Evolutionary conservation across 2,113 vertebrate genomes (phyloP).

Genomic region (Piliocolobus tephrosceles): DNA sequence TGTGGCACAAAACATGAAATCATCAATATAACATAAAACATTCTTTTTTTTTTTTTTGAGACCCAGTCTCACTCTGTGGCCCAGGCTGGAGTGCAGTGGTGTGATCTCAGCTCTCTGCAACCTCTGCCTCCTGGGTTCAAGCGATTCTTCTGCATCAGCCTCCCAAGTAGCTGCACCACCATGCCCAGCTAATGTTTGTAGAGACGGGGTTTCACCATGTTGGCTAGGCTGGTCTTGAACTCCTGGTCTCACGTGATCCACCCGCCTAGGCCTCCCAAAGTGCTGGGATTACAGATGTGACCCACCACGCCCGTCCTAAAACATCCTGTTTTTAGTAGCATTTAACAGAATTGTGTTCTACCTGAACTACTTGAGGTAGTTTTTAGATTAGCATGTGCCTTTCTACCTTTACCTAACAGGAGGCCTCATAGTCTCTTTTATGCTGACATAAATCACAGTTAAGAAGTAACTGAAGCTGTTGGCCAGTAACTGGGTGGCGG

Average conservation of each 20-base stretch:
- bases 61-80: too few species aligned
- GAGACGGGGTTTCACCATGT: too few species aligned
- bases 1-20: background rate
- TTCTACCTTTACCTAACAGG: slow-evolving; percentile 14
- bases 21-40: background rate
- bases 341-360: slow-evolving; percentile 32
- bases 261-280: too few species aligned
- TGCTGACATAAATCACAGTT: slow-evolving; percentile 35
- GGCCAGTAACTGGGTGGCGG: background rate
- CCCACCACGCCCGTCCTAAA: background rate
- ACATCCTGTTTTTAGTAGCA: slow-evolving; percentile 11
- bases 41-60: background rate
- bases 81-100: too few species aligned
- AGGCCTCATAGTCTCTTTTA: slow-evolving; percentile 24
- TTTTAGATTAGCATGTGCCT: slow-evolving; percentile 43
- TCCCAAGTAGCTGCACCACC: too few species aligned
- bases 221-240: too few species aligned
- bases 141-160: too few species aligned
- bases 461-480: slow-evolving; percentile 42
- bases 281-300: too few species aligned
- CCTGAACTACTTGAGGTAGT: background rate
- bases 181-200: too few species aligned
- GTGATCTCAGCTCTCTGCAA: too few species aligned
- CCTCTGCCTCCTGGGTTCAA: too few species aligned
- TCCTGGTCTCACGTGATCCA: too few species aligned